Evolutionary conservation across 2,797 vertebrate species (phyloP).

Genomic region (Natrix natrix): DNA sequence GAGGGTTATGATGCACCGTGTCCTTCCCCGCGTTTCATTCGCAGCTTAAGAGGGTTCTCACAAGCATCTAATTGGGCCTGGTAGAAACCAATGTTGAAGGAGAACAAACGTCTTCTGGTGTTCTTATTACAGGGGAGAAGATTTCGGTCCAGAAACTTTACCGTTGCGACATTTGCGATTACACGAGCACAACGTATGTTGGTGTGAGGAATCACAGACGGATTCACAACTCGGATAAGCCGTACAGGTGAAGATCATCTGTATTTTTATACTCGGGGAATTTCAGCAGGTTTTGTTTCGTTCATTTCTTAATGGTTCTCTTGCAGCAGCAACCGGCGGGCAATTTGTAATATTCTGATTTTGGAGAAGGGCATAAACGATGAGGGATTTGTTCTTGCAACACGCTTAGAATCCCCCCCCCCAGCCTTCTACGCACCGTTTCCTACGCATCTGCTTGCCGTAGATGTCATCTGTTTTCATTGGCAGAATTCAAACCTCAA

Average conservation of each 20-base stretch:
- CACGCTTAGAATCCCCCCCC: conserved; percentile 2
- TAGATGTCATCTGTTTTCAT: neutral
- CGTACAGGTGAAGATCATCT: conserved; percentile 82
- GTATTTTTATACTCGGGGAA: neutral
- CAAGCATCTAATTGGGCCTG: neutral
- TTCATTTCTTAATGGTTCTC: neutral
- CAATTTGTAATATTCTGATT: neutral
- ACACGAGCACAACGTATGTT: conserved; percentile 92
- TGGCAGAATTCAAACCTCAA: neutral
- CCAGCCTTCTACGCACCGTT: neutral
- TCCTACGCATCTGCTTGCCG: neutral
- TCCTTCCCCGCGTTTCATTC: neutral
- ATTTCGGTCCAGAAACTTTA: conserved; percentile 81
- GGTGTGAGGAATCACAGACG: conserved; percentile 94
- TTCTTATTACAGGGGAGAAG: conserved; percentile 61
- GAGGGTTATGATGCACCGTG: neutral
- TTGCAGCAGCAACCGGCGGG: neutral
- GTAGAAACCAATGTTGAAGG: neutral
- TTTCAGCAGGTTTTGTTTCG: neutral
- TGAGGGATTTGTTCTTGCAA: neutral
- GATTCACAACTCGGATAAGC: conserved; percentile 94
- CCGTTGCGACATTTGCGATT: conserved; percentile 92
- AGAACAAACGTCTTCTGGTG: neutral
- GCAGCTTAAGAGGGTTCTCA: too few relatives aligned
- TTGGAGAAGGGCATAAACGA: neutral